phyloP scores from a whole-genome alignment of 2,113 vertebrate species.

The Gobius niger region DNA sequence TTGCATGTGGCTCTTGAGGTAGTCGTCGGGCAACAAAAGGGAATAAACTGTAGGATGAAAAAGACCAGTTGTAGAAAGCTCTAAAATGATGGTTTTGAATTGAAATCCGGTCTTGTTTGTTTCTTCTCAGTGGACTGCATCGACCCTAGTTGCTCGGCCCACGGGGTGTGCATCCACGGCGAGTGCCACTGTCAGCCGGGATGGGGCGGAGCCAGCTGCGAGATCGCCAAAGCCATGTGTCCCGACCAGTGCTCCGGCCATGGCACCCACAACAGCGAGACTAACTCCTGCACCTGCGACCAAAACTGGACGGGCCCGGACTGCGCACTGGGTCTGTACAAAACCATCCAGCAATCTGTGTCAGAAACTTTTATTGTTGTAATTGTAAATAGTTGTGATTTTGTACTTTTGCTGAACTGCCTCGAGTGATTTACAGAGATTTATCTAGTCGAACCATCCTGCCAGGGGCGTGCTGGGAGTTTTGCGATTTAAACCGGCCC shows the following conservation, averaged over 20 bases:
- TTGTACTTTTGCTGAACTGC: too few relatives aligned
- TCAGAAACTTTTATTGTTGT: too few relatives aligned
- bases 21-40: too few relatives aligned
- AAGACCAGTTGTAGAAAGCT: too few relatives aligned
- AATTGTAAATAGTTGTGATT: too few relatives aligned
- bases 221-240: conserved; percentile 94
- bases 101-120: conserved; percentile 1
- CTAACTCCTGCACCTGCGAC: conserved; percentile 89
- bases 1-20: too few relatives aligned
- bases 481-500: too few relatives aligned
- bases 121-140: conserved; percentile 88
- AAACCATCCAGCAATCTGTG: neutral
- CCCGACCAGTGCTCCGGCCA: conserved; percentile 97
- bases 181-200: conserved; percentile 95
- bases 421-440: too few relatives aligned
- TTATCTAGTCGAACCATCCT: too few relatives aligned
- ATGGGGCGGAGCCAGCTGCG: conserved; percentile 93
- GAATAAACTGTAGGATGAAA: too few relatives aligned
- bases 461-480: too few relatives aligned
- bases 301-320: conserved; percentile 95
- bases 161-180: conserved; percentile 91
- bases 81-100: neutral
- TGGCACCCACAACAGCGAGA: conserved; percentile 90
- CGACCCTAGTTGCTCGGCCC: conserved; percentile 89
- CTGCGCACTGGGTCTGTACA: conserved; percentile 87